phyloP scores from a whole-genome alignment of 2,113 vertebrate species.

The human (Homo sapiens) region GRCh38 chr1:63841501-63842000 shows the following conservation, averaged over 20 bases:
- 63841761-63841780: background rate
- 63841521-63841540: constrained; percentile 25
- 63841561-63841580: constrained; percentile 40
- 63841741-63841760: background rate
- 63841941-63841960: background rate
- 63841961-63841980: background rate
- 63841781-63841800: background rate
- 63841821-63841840: background rate
- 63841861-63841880: background rate
- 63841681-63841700: background rate
- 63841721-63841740: background rate
- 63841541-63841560: constrained; percentile 47
- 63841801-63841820: background rate
- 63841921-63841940: background rate
- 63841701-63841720: background rate
- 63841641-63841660: background rate
- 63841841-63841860: background rate
- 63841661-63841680: constrained; percentile 29
- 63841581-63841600: constrained; percentile 32
- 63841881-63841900: background rate
- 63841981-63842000: background rate
- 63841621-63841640: constrained; percentile 23
- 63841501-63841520: constrained; percentile 23
- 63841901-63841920: background rate
- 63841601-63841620: constrained; percentile 5